Evolutionary conservation across 2,888 invertebrate species (phyloP), one percentile per base, ranked within the genome.

Genomic region (Andrena fulva): DNA sequence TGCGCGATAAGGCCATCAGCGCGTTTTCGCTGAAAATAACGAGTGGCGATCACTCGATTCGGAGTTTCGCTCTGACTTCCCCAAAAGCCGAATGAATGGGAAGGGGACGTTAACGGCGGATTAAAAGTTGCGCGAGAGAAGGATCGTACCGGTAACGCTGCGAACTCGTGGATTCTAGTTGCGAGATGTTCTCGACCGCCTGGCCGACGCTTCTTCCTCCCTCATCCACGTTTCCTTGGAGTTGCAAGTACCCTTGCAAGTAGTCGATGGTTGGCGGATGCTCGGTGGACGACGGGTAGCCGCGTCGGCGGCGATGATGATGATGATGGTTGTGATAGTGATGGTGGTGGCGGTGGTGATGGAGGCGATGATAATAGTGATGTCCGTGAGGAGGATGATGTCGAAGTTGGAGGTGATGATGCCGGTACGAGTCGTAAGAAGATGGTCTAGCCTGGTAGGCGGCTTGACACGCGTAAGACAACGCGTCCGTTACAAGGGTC

Each of bases 401-500:
- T 0, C 80, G 80, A 27, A 84, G 77, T 7, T 86, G 85, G 0
- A 67, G 68, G 54, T 86, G 85, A 66, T 88, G 87, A n/a, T 88
- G 89, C 8, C 85, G 85, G 69, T 87, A 87, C 60, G 70, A 76
- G 68, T 92, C 94, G 90, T 93, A 94, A 3, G 92, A 94, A 2
- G 92, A 89, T 73, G 92, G 82, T 79, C 94, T 91, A 16, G 91
- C 90, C 42, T 42, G 42, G 42, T 42, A 42, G 71, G 90, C 86
- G 69, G 91, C 77, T 89, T 94, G 91, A 90, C 93, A 91, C 67
- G 91, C 89, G 89, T 92, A 90, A 78, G 93, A 92, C 87, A 92
- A 92, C 73, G 91, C 89, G 87, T 92, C 94, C 87, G 93, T 94
- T 92, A 93, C 92, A 85, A 93, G 92, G 90, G 92, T 93, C 93